These are phyloP conservation scores for Saimiri boliviensis DNA, from an alignment of 2,113 vertebrate species.

Conservation along the genomic window DNA sequence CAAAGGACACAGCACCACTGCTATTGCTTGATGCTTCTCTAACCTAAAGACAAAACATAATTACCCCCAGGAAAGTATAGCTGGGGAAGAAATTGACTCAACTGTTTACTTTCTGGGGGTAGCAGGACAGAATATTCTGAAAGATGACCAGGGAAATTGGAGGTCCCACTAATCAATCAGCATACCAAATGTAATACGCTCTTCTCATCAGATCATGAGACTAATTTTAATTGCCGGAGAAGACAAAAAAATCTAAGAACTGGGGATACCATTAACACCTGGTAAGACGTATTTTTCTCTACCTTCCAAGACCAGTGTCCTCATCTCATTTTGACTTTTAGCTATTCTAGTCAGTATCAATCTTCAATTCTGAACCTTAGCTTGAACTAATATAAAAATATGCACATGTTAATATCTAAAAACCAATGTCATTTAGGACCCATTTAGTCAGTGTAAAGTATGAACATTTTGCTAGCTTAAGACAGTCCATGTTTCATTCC, in stretches of 20 bases:
- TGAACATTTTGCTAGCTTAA: slow-evolving; percentile 31
- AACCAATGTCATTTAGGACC: slow-evolving; percentile 9
- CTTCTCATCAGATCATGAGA: neutral
- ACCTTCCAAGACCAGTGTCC: neutral
- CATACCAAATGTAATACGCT: neutral
- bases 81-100: neutral
- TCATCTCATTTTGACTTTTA: neutral
- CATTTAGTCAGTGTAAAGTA: neutral
- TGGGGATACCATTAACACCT: neutral
- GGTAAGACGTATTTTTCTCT: neutral
- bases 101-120: neutral
- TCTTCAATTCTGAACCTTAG: slow-evolving; percentile 30
- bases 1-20: neutral
- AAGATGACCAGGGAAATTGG: neutral
- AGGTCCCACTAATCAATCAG: neutral
- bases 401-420: neutral
- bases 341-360: neutral
- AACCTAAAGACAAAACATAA: neutral
- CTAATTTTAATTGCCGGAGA: neutral
- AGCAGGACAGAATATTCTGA: neutral
- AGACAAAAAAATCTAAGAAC: neutral
- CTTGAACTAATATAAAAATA: slow-evolving; percentile 39
- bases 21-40: neutral
- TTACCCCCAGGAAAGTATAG: neutral
- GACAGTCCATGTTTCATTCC: slow-evolving; percentile 24